Base-by-base conservation (phyloP, 2,113 vertebrate species). In the Cyprinus carpio region DNA sequence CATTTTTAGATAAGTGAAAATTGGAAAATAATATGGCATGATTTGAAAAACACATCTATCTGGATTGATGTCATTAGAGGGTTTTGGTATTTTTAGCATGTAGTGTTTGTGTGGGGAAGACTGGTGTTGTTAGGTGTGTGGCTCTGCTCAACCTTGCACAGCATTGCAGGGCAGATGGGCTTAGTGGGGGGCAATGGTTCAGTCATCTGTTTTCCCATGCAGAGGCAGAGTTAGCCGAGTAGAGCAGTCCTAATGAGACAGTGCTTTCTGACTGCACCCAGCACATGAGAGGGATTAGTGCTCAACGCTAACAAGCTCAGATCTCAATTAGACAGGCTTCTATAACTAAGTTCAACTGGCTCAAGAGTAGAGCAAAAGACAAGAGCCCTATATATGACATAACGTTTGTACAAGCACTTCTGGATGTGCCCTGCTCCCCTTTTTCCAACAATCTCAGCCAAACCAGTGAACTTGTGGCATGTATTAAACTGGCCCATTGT, bases 241-340 rank as follows among this genome's bases (percentile, higher is more conserved):
- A 87, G 91, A 92, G 90, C 82, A 23, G 77, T 83, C 87, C 87
- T 94, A 95, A 94, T 92, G 92, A 94, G 92, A 94, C 91, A 88
- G 89, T 93, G 87, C 89, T 91, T 93, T 94, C 91, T 93, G 92
- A 94, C 92, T 92, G 81, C 85, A 83, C 78, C 89, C 88, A 93
- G 91, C 93, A 92, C 93, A 94, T 94, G 94, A 95, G 91, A 93
- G 89, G 93, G 94, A 94, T 95, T 95, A 95, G 91, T 85, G 84
- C 91, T 90, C 90, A 90, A 88, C 64, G n/a, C 91, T 93, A 94
- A 94, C 92, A 93, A 94, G 92, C 93, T 93, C 91, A 90, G 88
- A 92, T 90, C 90, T 93, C 92, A 93, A 93, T 95, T 95, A 93
- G 93, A 92, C 91, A 92, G 92, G 91, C 91, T 88, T 93, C 90